These are phyloP conservation scores for Colistium nudipinnis DNA, from an alignment of 2,113 vertebrate genomes.

Conservation along the genomic window DNA sequence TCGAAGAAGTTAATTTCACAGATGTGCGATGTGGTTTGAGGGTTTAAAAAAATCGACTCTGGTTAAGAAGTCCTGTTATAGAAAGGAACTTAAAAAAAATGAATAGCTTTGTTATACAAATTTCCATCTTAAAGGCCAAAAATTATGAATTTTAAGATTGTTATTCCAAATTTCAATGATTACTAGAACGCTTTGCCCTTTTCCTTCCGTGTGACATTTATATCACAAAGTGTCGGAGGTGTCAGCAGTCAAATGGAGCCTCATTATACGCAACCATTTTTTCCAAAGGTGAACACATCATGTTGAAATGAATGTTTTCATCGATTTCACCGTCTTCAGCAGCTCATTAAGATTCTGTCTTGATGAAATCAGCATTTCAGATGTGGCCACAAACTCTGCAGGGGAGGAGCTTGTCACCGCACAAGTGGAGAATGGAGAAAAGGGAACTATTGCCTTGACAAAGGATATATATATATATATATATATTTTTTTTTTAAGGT, in stretches of 20 bases:
- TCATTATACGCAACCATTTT: slow-evolving; percentile 29
- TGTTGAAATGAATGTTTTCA: background rate
- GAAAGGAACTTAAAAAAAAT: background rate
- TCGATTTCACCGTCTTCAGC: slow-evolving; percentile 4
- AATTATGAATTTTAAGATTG: background rate
- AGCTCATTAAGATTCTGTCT: slow-evolving; percentile 35
- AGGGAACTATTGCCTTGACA: background rate
- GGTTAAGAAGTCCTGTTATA: no score
- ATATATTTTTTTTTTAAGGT: background rate
- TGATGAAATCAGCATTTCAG: slow-evolving; percentile 11
- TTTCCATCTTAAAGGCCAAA: background rate
- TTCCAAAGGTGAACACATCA: slow-evolving; percentile 35
- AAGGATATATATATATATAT: background rate
- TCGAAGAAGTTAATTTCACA: background rate
- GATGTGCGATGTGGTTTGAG: no score
- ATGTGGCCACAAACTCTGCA: background rate
- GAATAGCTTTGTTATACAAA: background rate
- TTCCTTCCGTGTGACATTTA: slow-evolving; percentile 37
- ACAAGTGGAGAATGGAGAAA: background rate
- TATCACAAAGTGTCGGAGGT: slow-evolving; percentile 5
- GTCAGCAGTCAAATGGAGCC: slow-evolving; percentile 2
- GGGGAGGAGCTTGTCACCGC: background rate
- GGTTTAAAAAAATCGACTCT: no score
- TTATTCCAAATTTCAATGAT: slow-evolving; percentile 14
- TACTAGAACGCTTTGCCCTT: slow-evolving; percentile 25